These are phyloP conservation scores for Anas platyrhynchos DNA, from an alignment of 2,113 vertebrate genomes.

Conservation along the genomic window DNA sequence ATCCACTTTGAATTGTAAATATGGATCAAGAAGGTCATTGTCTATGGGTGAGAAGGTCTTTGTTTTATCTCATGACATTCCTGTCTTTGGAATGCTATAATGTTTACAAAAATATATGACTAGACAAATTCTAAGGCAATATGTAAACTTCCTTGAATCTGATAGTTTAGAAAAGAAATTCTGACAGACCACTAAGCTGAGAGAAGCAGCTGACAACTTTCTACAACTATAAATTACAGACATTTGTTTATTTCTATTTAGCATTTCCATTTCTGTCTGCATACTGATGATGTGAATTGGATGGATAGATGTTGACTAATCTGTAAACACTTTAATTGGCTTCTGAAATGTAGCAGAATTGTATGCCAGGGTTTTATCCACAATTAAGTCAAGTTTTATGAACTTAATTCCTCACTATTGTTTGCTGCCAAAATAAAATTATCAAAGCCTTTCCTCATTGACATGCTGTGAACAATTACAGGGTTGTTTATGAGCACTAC, in stretches of 20 bases:
- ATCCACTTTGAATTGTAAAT: background rate
- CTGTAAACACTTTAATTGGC: conserved; percentile 57
- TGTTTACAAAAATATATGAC: background rate
- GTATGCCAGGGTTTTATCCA: conserved; percentile 34
- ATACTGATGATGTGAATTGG: conserved; percentile 16
- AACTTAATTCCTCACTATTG: conserved; percentile 47
- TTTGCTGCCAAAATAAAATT: conserved; percentile 49
- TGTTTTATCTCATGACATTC: background rate
- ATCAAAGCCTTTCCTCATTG: background rate
- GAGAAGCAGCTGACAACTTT: background rate
- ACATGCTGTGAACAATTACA: background rate
- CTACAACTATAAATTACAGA: background rate
- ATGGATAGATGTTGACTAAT: conserved; percentile 57
- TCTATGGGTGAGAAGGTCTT: background rate
- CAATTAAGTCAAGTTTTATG: conserved; percentile 61
- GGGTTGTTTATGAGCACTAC: background rate
- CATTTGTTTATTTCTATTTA: conserved; percentile 47
- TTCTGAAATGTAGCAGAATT: conserved; percentile 34
- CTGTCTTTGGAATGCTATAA: background rate
- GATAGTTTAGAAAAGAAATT: background rate
- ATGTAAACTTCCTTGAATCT: background rate
- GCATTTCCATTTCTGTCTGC: conserved; percentile 1
- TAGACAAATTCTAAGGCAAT: background rate
- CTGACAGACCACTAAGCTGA: background rate
- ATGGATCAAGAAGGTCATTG: background rate